Evolutionary conservation across 1,140 invertebrate genomes (phyloP).

Genomic region (Limonius californicus): DNA sequence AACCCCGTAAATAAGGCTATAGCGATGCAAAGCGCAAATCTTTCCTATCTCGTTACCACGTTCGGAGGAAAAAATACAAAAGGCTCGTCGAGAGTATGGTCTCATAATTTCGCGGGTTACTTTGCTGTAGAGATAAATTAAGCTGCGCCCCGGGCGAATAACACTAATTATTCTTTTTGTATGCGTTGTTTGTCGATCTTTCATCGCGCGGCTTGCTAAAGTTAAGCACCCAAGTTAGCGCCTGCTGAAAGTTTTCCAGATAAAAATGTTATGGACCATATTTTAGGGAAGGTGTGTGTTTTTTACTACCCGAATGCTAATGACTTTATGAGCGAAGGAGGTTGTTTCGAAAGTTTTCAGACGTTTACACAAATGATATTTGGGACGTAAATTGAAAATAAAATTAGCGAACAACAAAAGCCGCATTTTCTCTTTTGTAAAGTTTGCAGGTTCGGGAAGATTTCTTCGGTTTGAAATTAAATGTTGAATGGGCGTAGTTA

Average conservation of each 20-base stretch:
- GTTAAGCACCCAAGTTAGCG: background rate
- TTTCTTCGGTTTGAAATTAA: background rate
- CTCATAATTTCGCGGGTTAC: conserved; percentile 3
- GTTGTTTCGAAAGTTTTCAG: background rate
- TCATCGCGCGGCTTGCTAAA: background rate
- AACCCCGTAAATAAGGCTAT: background rate
- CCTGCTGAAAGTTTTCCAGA: conserved; percentile 5
- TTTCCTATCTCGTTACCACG: background rate
- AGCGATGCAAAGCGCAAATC: conserved; percentile 1
- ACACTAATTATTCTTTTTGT: conserved; percentile 12
- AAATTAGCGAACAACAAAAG: background rate
- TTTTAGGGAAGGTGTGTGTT: background rate
- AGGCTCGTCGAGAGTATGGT: background rate
- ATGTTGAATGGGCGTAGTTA: background rate
- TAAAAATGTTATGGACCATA: background rate
- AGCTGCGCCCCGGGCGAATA: conserved; percentile 1
- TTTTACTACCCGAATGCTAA: background rate
- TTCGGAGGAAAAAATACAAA: background rate
- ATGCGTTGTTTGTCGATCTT: conserved; percentile 14
- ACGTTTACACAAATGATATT: background rate
- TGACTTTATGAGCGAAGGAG: background rate
- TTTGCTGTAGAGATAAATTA: conserved; percentile 5
- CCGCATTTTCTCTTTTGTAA: background rate
- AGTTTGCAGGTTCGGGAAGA: too few species aligned
- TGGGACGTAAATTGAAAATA: background rate